These are phyloP conservation scores for Anthopleura xanthogrammica DNA, from an alignment of 92 coral and sea anemone genomes.

Conservation along the genomic window DNA sequence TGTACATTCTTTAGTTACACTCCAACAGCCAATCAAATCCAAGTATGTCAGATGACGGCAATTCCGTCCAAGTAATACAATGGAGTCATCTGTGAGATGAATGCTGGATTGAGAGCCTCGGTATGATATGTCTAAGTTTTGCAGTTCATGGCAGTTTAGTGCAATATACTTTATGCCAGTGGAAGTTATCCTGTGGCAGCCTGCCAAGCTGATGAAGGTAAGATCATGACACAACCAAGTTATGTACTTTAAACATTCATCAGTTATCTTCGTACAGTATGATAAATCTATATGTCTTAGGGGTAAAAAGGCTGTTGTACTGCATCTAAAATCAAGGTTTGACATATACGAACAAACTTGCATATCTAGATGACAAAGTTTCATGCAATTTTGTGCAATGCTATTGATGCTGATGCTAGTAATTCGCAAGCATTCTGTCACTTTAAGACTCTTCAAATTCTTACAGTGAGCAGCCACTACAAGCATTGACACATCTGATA, in stretches of 20 bases:
- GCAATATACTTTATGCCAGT: conserved; percentile 60
- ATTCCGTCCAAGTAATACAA: conserved; percentile 48
- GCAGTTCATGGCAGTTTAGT: conserved; percentile 42
- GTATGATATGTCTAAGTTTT: conserved; percentile 70
- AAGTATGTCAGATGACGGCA: conserved; percentile 54
- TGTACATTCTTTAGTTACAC: conserved; percentile 47
- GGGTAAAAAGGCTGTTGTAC: conserved; percentile 16
- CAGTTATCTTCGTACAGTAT: conserved; percentile 74
- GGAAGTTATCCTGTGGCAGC: conserved; percentile 75
- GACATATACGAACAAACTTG: conserved; percentile 73
- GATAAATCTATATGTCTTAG: conserved; percentile 59
- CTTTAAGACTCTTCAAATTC: conserved; percentile 48
- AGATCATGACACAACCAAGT: conserved; percentile 49
- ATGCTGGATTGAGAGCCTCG: conserved; percentile 73
- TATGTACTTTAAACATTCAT: conserved; percentile 58
- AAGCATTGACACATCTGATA: conserved; percentile 69
- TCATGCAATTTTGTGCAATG: conserved; percentile 63
- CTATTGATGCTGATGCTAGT: conserved; percentile 63
- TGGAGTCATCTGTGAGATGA: conserved; percentile 61
- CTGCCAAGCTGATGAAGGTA: conserved; percentile 65
- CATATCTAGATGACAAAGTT: conserved; percentile 64
- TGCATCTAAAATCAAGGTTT: conserved; percentile 58
- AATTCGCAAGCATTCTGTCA: conserved; percentile 73
- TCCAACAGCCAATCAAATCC: conserved; percentile 80
- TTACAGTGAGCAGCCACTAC: conserved; percentile 63